Evolutionary conservation across 2,797 vertebrate genomes (phyloP).

Genomic region (Clangula hyemalis): DNA sequence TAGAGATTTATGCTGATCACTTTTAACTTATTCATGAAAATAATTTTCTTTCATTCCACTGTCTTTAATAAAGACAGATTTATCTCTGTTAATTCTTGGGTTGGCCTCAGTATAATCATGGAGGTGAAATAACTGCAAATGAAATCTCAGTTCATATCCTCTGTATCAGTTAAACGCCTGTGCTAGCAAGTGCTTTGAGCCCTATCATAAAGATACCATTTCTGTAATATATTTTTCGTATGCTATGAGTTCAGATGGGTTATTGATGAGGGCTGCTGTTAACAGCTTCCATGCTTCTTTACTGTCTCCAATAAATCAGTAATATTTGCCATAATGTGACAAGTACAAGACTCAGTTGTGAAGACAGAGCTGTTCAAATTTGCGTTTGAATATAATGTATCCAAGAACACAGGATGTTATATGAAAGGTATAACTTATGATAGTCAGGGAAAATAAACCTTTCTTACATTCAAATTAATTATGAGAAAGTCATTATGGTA

Average conservation of each 20-base stretch:
- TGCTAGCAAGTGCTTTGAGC: background rate
- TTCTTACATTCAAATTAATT: background rate
- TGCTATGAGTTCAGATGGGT: background rate
- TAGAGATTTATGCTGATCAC: background rate
- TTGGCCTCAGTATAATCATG: background rate
- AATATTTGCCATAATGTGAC: slow-evolving; percentile 36
- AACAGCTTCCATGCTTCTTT: slow-evolving; percentile 34
- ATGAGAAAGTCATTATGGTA: background rate
- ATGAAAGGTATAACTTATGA: slow-evolving; percentile 14
- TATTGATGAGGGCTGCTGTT: background rate
- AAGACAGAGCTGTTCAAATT: slow-evolving; percentile 25
- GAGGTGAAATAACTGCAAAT: background rate
- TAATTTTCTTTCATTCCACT: background rate
- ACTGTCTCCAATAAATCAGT: slow-evolving; percentile 38
- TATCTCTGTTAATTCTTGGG: background rate
- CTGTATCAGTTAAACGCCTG: background rate
- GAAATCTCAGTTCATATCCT: background rate
- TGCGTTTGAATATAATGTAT: slow-evolving; percentile 11
- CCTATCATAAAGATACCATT: slow-evolving; percentile 23
- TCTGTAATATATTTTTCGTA: slow-evolving; percentile 8
- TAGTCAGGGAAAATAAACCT: background rate
- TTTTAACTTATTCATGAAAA: background rate
- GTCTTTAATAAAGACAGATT: background rate
- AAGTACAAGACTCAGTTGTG: slow-evolving; percentile 37
- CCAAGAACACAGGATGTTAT: background rate